Base-by-base conservation (phyloP, 2,888 invertebrate genomes). In the Himalopsyche kuldschensis region DNA sequence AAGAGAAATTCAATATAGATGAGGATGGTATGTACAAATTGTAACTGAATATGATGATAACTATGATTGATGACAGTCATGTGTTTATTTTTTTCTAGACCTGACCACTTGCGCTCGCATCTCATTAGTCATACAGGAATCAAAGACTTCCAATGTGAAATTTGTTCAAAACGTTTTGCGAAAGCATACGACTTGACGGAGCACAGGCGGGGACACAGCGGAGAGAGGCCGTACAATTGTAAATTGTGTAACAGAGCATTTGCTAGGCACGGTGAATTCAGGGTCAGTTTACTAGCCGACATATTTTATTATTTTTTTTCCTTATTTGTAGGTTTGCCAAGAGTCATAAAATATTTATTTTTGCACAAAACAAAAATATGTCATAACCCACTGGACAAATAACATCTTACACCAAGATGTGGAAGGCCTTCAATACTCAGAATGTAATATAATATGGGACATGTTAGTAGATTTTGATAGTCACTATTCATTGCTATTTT, bases 71-170 rank as follows among this genome's bases (percentile, higher is more conserved):
- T n/a, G n/a, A n/a, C n/a, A n/a, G n/a, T n/a, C n/a, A n/a, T n/a
- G n/a, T n/a, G n/a, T 41, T 15, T 6, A 2, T 41, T 31, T 82
- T 4, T 32, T 41, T 78, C 0, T 75, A 86, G 86, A 46, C 84
- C 85, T 1, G 86, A 86, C 75, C 86, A 86, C 55, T 82, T 86
- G 20, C 81, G 85, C 15, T 86, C 86, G 2, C 86, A 86, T 75
- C 84, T 86, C 11, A 82, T 85, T 30, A 84, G 83, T 55, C 86
- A 86, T 80, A 86, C 86, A 10, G 86, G 86, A n/a, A 82, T 86
- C 24, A 86, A 85, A 82, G 86, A 86, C 20, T 86, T 84, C 63
- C 86, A 86, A 69, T 86, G 86, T 47, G 86, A 86, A 75, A 85
- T 85, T 15, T 86, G 86, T 82, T 84, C 84, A 47, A 85, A 85